phyloP scores from a whole-genome alignment of 2,888 invertebrate species.

The Salticus scenicus region DNA sequence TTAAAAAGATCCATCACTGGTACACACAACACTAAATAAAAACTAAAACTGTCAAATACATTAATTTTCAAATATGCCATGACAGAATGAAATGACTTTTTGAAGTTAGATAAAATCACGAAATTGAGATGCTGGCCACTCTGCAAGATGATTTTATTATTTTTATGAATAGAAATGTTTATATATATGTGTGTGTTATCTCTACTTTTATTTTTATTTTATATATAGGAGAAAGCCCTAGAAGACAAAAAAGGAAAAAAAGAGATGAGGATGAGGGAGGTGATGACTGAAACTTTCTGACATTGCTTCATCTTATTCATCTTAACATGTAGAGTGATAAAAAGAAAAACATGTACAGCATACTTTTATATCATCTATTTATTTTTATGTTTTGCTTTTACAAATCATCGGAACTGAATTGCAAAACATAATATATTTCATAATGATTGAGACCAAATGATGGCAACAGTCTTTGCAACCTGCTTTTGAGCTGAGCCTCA shows the following conservation, averaged over 20 bases:
- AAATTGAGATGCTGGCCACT: too few species aligned
- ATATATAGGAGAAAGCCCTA: conserved; percentile 19
- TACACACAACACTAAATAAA: too few species aligned
- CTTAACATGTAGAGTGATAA: conserved; percentile 69
- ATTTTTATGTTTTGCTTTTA: conserved; percentile 61
- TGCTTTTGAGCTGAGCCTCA: conserved; percentile 65
- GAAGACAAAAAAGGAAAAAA: conserved; percentile 68
- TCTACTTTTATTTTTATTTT: conserved; percentile 8
- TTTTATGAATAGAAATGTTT: too few species aligned
- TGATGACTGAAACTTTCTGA: conserved; percentile 66
- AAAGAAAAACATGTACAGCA: conserved; percentile 69
- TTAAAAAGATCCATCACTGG: too few species aligned
- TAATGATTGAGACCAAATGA: conserved; percentile 64
- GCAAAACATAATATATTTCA: conserved; percentile 59
- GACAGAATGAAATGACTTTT: too few species aligned
- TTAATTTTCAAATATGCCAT: too few species aligned
- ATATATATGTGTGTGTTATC: too few species aligned
- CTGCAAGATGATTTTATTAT: too few species aligned
- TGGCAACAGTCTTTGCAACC: conserved; percentile 30
- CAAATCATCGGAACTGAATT: conserved; percentile 30
- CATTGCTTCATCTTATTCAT: conserved; percentile 68
- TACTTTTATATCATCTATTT: conserved; percentile 57
- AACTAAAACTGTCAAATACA: too few species aligned
- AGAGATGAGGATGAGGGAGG: conserved; percentile 58
- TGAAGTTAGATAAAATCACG: too few species aligned